A percentile compares a stretch with the other conserved stretches of the same genome.
Conservation (phyloP, 2,113 vertebrate genomes). For the Rattus rattus region DNA sequence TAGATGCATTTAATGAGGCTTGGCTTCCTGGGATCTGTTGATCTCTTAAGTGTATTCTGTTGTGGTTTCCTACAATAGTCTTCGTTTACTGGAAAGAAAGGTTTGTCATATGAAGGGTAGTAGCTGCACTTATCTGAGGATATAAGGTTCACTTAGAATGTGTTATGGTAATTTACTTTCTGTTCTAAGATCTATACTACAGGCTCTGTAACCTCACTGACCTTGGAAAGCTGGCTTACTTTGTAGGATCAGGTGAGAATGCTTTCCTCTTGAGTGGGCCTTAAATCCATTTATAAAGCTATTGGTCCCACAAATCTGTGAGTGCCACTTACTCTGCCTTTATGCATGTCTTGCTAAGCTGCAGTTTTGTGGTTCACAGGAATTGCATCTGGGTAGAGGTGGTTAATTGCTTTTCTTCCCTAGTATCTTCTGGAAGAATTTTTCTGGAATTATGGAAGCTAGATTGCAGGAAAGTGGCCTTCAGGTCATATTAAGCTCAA, state of each 20-base stretch:
- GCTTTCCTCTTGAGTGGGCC: too few species aligned
- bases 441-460: neutral
- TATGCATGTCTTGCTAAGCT: neutral
- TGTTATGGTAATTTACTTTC: neutral
- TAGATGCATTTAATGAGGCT: too few species aligned
- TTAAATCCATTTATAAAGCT: neutral
- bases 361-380: neutral
- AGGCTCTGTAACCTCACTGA: too few species aligned
- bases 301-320: neutral
- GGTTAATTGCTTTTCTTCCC: neutral
- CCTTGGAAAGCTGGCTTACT: neutral
- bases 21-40: neutral
- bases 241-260: neutral
- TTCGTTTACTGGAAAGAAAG: neutral
- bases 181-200: neutral
- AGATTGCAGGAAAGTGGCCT: neutral
- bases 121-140: neutral
- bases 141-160: too few species aligned
- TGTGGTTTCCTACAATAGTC: too few species aligned
- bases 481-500: neutral
- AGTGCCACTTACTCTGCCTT: neutral
- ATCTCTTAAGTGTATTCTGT: neutral
- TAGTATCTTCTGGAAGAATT: neutral
- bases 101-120: too few species aligned
- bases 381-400: neutral